Evolutionary conservation across 1,140 invertebrate genomes (phyloP), one percentile per base, ranked within the genome.

Genomic region (Mamestra configurata): DNA sequence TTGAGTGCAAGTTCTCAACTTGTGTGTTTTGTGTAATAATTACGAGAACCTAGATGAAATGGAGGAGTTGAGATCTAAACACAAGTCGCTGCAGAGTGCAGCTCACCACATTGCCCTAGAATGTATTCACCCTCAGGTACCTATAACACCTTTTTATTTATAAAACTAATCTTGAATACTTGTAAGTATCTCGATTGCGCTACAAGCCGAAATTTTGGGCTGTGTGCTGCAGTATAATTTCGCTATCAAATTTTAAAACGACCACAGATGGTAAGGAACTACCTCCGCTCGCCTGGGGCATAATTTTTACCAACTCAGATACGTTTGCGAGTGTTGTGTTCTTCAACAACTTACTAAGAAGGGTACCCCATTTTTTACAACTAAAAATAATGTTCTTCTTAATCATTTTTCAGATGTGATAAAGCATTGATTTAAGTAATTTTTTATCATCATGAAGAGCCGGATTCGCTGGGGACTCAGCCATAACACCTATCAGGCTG

Each of bases 91-190:
- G 49, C 93, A 93, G 80, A 93, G 61, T 84, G 88, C 92, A 18
- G 89, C 93, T 61, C 93, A 94, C 78, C 92, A 94, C 76, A 94
- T 94, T 31, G 90, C 91, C 31, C 81, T 94, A 80, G 93, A 94
- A 20, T 94, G 92, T 79, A 91, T 94, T 57, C 88, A 93, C 82
- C 90, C 92, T 59, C 93, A 94, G 92, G 93, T 94, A 87, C 61
- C 10, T 27, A 15, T 13, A 1, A 49, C 4, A 1, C 4, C 4
- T 15, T 49, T 15, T 49, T 5, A 49, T 15, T n/a, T 1, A 49
- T 4, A n/a, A 49, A 49, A 4, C 13, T n/a, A 49, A 49, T n/a
- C 43, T 3, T n/a, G n/a, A n/a, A 0, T n/a, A n/a, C 15, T 11
- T 3, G 43, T 10, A 10, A 13, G 10, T n/a, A n/a, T n/a, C n/a